A percentile compares a stretch with the other conserved stretches of the same genome.
Evolutionary conservation across 2,797 vertebrate genomes (phyloP).

Genomic region (Eulemur coronatus): DNA sequence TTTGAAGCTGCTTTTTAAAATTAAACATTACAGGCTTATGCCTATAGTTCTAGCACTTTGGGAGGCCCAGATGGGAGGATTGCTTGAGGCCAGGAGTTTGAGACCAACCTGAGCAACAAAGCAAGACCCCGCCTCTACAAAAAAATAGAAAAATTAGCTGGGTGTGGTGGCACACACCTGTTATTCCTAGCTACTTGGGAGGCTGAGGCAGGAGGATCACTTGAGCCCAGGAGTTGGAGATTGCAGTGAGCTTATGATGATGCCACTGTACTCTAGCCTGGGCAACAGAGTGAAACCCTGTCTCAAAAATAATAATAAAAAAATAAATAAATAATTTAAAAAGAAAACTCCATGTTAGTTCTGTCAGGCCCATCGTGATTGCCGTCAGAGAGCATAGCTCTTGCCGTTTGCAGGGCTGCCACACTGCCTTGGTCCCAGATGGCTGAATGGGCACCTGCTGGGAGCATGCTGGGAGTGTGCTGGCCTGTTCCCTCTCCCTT

Average conservation of each 20-base stretch:
- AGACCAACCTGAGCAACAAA: not conserved
- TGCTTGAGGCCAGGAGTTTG: not conserved
- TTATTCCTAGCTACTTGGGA: not conserved
- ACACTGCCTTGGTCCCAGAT: not conserved
- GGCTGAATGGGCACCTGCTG: not conserved
- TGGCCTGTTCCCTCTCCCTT: not conserved
- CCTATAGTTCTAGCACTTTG: not conserved
- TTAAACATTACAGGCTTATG: not conserved
- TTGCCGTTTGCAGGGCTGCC: not conserved
- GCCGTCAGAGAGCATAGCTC: not conserved
- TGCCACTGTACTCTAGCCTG: not conserved
- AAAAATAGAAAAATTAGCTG: not conserved
- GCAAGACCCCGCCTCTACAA: not conserved
- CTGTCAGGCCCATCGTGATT: not conserved
- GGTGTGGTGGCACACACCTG: not conserved
- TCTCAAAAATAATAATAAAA: not conserved
- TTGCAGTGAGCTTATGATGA: not conserved
- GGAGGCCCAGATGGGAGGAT: not conserved
- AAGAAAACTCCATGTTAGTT: not conserved
- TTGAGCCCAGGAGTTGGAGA: not conserved
- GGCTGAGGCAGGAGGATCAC: not conserved
- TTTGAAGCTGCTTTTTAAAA: conserved; percentile 33
- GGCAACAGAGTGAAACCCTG: not conserved
- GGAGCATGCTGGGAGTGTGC: not conserved
- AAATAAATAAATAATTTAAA: not conserved